Conservation (phyloP, 2,888 invertebrate genomes). For the Sclerodermus sp. region DNA sequence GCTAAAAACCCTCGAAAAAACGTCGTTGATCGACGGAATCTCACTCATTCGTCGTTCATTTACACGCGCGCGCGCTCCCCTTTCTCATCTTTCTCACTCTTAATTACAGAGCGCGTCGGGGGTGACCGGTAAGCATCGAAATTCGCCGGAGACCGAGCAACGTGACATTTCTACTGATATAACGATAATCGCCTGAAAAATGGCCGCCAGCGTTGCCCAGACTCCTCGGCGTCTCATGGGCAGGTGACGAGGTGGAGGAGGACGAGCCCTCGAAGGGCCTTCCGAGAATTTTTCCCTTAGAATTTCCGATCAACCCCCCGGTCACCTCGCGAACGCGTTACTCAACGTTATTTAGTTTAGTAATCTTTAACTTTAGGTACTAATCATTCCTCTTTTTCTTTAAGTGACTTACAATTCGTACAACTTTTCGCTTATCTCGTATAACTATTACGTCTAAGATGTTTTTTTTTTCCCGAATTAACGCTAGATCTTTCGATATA, state of each 20-base stretch:
- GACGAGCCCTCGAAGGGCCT: too few species aligned
- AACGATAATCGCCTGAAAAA: background rate
- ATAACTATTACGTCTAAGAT: constrained; percentile 55
- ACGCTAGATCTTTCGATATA: constrained; percentile 33
- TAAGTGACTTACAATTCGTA: constrained; percentile 33
- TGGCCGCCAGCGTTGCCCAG: too few species aligned
- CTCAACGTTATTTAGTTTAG: constrained; percentile 40
- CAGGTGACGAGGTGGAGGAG: too few species aligned
- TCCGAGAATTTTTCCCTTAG: too few species aligned
- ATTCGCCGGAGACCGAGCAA: constrained; percentile 11
- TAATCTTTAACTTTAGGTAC: constrained; percentile 39
- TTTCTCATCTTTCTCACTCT: constrained; percentile 12
- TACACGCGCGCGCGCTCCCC: background rate
- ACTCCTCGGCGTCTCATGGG: too few species aligned
- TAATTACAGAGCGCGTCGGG: constrained; percentile 32
- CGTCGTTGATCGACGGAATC: constrained; percentile 11
- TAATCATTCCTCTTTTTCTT: constrained; percentile 19
- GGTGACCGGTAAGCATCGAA: constrained; percentile 13
- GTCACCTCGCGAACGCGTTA: background rate
- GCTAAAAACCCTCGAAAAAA: too few species aligned
- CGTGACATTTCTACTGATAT: constrained; percentile 6
- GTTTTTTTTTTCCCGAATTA: constrained; percentile 34
- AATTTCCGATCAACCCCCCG: too few species aligned
- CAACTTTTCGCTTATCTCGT: constrained; percentile 37
- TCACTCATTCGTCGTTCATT: background rate